Percentiles rank a stretch among this genome's conserved stretches.
Conservation (phyloP, 2,888 invertebrate species). For the Cosmorhoe ocellata region DNA sequence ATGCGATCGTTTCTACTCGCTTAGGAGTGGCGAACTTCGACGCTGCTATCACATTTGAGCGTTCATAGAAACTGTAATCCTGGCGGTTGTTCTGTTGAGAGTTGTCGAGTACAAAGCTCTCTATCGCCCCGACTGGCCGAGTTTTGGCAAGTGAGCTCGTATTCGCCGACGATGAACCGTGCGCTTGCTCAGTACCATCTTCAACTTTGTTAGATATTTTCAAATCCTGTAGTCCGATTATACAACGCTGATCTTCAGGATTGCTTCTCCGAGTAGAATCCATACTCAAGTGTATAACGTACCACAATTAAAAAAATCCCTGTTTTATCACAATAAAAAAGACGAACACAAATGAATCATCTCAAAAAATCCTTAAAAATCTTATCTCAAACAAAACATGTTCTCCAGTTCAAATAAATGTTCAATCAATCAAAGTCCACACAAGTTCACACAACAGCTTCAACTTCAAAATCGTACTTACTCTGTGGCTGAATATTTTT, state of each 20-base stretch:
- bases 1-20: constrained; percentile 85
- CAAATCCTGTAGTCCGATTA: constrained; percentile 77
- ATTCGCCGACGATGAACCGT: constrained; percentile 65
- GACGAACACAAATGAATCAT: constrained; percentile 55
- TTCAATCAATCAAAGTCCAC: too few relatives aligned
- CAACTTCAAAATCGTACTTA: too few relatives aligned
- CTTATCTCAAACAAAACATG: constrained; percentile 41
- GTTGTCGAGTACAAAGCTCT: constrained; percentile 84
- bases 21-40: constrained; percentile 91
- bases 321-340: constrained; percentile 34
- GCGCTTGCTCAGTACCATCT: constrained; percentile 79
- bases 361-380: constrained; percentile 40
- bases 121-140: constrained; percentile 84
- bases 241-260: constrained; percentile 72
- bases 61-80: constrained; percentile 83
- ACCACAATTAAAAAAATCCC: constrained; percentile 2
- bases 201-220: constrained; percentile 78
- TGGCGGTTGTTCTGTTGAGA: constrained; percentile 69
- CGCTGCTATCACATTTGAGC: constrained; percentile 88
- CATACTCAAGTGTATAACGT: constrained; percentile 41
- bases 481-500: too few relatives aligned
- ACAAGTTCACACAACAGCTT: too few relatives aligned
- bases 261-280: constrained; percentile 71
- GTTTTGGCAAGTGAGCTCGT: constrained; percentile 69
- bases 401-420: not conserved